phyloP scores from a whole-genome alignment of 2,797 vertebrate species.

The Todus mexicanus region DNA sequence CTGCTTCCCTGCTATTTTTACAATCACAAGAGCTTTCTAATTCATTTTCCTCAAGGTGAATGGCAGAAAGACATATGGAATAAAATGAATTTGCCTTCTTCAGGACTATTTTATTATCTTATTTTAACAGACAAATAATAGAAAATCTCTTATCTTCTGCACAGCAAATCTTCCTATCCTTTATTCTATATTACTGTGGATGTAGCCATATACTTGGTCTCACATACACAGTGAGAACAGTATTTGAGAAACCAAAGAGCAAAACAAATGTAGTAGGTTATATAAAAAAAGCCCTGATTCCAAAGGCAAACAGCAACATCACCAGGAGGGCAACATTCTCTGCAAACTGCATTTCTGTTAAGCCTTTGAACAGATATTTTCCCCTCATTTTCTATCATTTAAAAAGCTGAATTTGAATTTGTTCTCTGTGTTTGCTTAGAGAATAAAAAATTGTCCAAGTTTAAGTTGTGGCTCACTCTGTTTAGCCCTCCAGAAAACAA shows the following conservation, averaged over 20 bases:
- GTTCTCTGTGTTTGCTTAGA: neutral
- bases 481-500: neutral
- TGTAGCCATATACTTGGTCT: neutral
- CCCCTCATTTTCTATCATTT: neutral
- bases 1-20: constrained; percentile 21
- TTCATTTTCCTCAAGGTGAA: constrained; percentile 32
- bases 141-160: constrained; percentile 2
- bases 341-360: neutral
- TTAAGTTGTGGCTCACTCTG: neutral
- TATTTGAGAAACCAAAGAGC: neutral
- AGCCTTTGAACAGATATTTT: neutral
- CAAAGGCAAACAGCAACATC: constrained; percentile 25
- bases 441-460: neutral
- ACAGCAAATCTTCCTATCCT: neutral
- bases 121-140: neutral
- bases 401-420: neutral
- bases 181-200: neutral
- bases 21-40: neutral
- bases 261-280: neutral
- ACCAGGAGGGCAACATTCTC: neutral
- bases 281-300: constrained; percentile 28
- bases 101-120: neutral
- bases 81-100: constrained; percentile 29
- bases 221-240: neutral
- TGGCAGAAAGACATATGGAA: neutral